A percentile compares a stretch with the other conserved stretches of the same genome.
phyloP scores from a whole-genome alignment of 2,113 vertebrate species.

The Sylvicapra grimmia region DNA sequence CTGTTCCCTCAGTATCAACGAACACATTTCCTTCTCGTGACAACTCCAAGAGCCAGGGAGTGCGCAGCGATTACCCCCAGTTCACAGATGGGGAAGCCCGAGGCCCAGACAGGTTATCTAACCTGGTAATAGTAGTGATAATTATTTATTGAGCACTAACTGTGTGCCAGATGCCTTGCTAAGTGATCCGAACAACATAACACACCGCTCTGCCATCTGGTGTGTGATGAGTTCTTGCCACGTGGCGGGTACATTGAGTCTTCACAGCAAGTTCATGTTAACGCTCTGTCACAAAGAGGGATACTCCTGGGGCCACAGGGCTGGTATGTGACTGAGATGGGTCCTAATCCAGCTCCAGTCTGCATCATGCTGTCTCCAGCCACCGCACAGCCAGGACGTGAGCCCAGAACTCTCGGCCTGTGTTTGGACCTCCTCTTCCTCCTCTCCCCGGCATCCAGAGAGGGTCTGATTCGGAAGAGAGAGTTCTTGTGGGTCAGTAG shows the following conservation, averaged over 20 bases:
- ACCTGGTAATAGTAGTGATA: background rate
- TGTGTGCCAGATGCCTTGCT: background rate
- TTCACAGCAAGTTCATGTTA: background rate
- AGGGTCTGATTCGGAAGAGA: background rate
- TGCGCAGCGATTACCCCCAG: background rate
- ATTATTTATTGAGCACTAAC: background rate
- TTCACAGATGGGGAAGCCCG: conserved; percentile 42
- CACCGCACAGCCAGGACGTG: background rate
- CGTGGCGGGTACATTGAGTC: accelerated
- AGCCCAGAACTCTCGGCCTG: accelerated
- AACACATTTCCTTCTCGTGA: background rate
- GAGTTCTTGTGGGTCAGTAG: background rate
- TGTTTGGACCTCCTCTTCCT: background rate
- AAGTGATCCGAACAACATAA: background rate
- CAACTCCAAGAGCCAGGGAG: background rate
- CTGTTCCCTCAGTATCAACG: background rate
- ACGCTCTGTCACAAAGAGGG: too few relatives aligned
- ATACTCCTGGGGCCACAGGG: too few relatives aligned
- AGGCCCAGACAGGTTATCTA: background rate
- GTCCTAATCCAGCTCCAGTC: background rate
- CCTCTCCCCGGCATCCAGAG: background rate
- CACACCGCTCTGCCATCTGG: too few relatives aligned
- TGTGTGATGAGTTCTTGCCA: background rate
- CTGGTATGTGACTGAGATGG: background rate
- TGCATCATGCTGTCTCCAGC: background rate